These are phyloP conservation scores for Paracyclopina nana DNA, from an alignment of 1,140 invertebrate genomes.

Conservation along the genomic window DNA sequence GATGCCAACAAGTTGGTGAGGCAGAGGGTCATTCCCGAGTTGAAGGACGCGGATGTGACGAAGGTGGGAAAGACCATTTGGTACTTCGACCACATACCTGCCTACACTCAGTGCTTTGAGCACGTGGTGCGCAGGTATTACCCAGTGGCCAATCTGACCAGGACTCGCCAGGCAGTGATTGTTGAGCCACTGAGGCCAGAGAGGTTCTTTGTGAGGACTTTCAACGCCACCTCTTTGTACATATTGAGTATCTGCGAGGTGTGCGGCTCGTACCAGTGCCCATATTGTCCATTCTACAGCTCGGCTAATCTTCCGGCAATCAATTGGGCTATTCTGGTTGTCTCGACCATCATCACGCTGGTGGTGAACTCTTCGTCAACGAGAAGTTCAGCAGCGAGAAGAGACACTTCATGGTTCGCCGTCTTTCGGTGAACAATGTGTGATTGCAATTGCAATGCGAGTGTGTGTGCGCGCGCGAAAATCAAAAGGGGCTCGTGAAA, in stretches of 20 bases:
- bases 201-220: conserved; percentile 34
- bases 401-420: background rate
- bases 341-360: background rate
- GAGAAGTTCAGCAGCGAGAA: background rate
- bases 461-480: background rate
- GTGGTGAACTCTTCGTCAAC: background rate
- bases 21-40: conserved; percentile 23
- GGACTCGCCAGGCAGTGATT: conserved; percentile 32
- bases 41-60: conserved; percentile 22
- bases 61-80: conserved; percentile 24
- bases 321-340: background rate
- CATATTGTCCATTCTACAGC: conserved; percentile 36
- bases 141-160: conserved; percentile 36
- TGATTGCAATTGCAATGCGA: background rate
- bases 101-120: conserved; percentile 28
- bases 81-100: conserved; percentile 29
- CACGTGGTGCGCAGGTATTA: conserved; percentile 31
- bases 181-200: conserved; percentile 34
- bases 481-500: no score
- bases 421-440: background rate
- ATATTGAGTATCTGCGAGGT: conserved; percentile 39
- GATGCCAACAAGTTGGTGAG: conserved; percentile 28
- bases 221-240: conserved; percentile 34
- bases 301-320: conserved; percentile 2
- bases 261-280: conserved; percentile 42